Percentiles rank a stretch among this genome's conserved stretches.
phyloP scores from a whole-genome alignment of 2,888 invertebrate species.

The Agrotis ipsilon region DNA sequence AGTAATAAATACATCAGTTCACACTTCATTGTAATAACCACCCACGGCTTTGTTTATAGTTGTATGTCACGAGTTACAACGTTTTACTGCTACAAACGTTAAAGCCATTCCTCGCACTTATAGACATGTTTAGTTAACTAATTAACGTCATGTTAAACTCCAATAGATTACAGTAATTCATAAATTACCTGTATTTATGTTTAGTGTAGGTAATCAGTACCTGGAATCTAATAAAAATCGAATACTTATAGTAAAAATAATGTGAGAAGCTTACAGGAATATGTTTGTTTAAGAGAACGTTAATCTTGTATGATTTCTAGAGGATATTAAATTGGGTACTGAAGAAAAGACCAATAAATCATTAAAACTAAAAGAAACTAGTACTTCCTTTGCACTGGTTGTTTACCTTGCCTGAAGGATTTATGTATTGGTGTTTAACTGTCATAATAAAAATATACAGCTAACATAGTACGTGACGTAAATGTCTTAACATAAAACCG shows the following conservation, averaged over 20 bases:
- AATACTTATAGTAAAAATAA: no score
- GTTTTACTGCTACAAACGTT: constrained; percentile 58
- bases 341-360: constrained; percentile 37
- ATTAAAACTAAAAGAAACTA: constrained; percentile 39
- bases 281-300: not conserved
- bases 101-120: constrained; percentile 32
- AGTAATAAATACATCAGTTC: constrained; percentile 60
- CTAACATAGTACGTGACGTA: not conserved
- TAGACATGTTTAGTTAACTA: constrained; percentile 47
- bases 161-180: constrained; percentile 1
- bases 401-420: constrained; percentile 48
- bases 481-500: not conserved
- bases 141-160: constrained; percentile 43
- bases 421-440: constrained; percentile 33
- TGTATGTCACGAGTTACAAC: constrained; percentile 57
- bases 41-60: constrained; percentile 60
- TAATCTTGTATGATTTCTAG: constrained; percentile 5
- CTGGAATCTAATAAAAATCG: not conserved
- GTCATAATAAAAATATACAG: constrained; percentile 33
- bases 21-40: constrained; percentile 52
- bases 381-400: constrained; percentile 35
- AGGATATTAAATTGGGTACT: constrained; percentile 9
- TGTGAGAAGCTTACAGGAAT: not conserved
- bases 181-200: not conserved
- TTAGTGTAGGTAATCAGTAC: not conserved